Base-by-base conservation (phyloP, 2,113 vertebrate genomes). In the Bos taurus region DNA sequence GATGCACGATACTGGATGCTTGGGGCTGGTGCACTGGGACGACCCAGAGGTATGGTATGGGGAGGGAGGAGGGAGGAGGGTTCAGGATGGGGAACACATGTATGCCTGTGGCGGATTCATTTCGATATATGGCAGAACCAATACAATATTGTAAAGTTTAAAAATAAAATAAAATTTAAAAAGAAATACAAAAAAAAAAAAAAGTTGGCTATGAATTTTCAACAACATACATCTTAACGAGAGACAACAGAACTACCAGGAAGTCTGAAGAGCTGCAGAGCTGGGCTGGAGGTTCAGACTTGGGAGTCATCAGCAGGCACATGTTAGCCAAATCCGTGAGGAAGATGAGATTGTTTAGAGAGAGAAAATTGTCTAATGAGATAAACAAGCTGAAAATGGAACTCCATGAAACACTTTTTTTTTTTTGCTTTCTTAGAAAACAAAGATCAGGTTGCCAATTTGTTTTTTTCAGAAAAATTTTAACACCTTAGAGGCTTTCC, bases 401-500 rank as follows among this genome's bases (percentile, higher is more conserved):
- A 80, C 33, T 54, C 33, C n/a, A 54, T 8, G 23, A n/a, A 82
- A 74, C 8, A n/a, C 6, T 46, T 46, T 78, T 77, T 77, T 77
- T 81, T 36, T 81, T 87, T 48, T 94, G 33, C 82, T 88, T 87
- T 91, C 43, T 95, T 48, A 89, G 77, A 64, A 96, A 91, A 90
- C n/a, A 57, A 96, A 94, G 33, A 64, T 83, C 52, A 60, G 23
- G 33, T 59, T 71, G 50, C 19, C 50, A 84, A 12, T 25, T 52
- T 84, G 28, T 26, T 40, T 67, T 64, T 36, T 23, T 3, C 19
- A 71, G n/a, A 71, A 36, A 21, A 50, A 30, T 30, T 36, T 80
- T 28, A 17, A 26, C 77, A 48, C 14, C 62, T 93, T 30, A 85
- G 36, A 62, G 56, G 52, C 2, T 19, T 71, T 12, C 71, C 71